A percentile compares a stretch with the other conserved stretches of the same genome.
Evolutionary conservation across 2,888 invertebrate genomes (phyloP).

Genomic region (Lasioglossum zephyrum): DNA sequence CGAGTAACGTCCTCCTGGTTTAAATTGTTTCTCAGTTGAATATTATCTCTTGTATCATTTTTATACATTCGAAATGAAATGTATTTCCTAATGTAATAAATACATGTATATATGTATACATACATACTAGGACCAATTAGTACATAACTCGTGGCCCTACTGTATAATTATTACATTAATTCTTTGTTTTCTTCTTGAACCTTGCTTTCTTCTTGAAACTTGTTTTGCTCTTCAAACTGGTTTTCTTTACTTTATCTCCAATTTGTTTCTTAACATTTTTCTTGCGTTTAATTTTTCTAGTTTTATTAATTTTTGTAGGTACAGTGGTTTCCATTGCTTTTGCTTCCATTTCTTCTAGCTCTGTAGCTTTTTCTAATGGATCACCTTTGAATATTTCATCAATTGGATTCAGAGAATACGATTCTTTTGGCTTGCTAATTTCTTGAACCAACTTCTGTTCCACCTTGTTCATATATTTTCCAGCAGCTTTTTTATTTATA

Average conservation of each 20-base stretch:
- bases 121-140: not conserved
- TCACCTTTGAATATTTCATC: slow-evolving; percentile 91
- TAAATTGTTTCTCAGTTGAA: too few relatives aligned
- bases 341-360: slow-evolving; percentile 79
- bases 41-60: too few relatives aligned
- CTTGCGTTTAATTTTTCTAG: slow-evolving; percentile 35
- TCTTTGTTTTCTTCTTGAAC: slow-evolving; percentile 53
- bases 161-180: slow-evolving; percentile 60
- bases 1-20: not conserved
- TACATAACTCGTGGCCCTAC: not conserved
- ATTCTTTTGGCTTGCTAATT: slow-evolving; percentile 89
- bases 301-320: slow-evolving; percentile 6
- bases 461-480: slow-evolving; percentile 92
- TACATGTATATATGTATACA: not conserved
- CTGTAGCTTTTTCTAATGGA: slow-evolving; percentile 87
- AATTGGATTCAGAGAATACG: slow-evolving; percentile 90
- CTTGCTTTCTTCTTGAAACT: slow-evolving; percentile 77
- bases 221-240: slow-evolving; percentile 76
- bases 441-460: slow-evolving; percentile 92
- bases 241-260: slow-evolving; percentile 52
- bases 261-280: slow-evolving; percentile 56
- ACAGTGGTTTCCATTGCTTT: slow-evolving; percentile 12
- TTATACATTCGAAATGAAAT: too few relatives aligned
- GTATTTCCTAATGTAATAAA: too few relatives aligned
- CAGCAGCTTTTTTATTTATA: slow-evolving; percentile 88